Evolutionary conservation across 2,797 vertebrate genomes (phyloP).

Genomic region (Lagocephalus sceleratus): DNA sequence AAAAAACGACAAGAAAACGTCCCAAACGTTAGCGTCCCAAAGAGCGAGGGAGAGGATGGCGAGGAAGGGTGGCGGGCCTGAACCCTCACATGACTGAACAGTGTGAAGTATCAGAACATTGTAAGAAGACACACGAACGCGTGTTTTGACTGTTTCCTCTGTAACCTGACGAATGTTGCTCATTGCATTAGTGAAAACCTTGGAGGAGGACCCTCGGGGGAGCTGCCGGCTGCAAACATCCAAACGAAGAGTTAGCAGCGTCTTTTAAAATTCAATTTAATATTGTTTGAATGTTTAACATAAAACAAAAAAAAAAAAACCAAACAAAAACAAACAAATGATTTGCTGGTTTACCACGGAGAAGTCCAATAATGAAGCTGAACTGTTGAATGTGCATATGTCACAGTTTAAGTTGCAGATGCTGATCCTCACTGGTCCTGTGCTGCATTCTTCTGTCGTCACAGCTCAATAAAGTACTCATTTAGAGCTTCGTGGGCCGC

Average conservation of each 20-base stretch:
- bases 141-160: constrained; percentile 3
- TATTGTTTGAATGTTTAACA: too few relatives aligned
- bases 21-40: background rate
- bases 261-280: too few relatives aligned
- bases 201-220: too few relatives aligned
- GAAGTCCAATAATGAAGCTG: too few relatives aligned
- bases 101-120: constrained; percentile 30
- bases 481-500: constrained; percentile 26
- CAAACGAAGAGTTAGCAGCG: too few relatives aligned
- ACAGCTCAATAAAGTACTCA: constrained; percentile 40
- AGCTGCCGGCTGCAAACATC: too few relatives aligned
- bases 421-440: background rate
- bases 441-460: constrained; percentile 17
- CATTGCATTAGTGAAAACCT: constrained; percentile 16
- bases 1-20: background rate
- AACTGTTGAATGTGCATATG: too few relatives aligned
- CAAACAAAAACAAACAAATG: too few relatives aligned
- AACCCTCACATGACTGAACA: constrained; percentile 4
- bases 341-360: too few relatives aligned
- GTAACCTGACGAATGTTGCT: constrained; percentile 26
- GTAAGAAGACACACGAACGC: constrained; percentile 5
- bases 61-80: background rate
- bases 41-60: constrained; percentile 1
- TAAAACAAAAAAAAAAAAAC: too few relatives aligned
- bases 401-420: too few relatives aligned